Percentiles rank a stretch among this genome's conserved stretches.
Conservation (phyloP, 1,140 invertebrate genomes). For the Bombus difficillimus region DNA sequence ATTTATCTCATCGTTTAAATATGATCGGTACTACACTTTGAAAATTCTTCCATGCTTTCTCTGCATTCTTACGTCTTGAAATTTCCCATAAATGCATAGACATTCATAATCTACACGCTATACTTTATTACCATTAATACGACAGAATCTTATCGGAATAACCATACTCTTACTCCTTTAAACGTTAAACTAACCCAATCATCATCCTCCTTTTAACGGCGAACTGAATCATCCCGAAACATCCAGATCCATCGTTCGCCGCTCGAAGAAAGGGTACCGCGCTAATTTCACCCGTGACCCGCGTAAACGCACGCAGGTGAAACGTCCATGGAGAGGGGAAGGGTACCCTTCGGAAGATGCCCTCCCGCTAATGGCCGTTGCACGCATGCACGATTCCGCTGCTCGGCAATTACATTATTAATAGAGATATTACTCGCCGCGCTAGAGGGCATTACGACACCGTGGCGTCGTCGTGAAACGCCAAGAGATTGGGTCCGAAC, state of each 20-base stretch:
- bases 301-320: slow-evolving; percentile 67
- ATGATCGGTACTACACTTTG: background rate
- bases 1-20: background rate
- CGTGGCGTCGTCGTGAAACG: slow-evolving; percentile 60
- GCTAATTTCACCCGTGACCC: slow-evolving; percentile 66
- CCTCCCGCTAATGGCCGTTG: slow-evolving; percentile 67
- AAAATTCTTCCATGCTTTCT: too few species aligned
- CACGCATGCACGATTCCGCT: slow-evolving; percentile 68
- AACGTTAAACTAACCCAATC: background rate
- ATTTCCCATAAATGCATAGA: background rate
- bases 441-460: slow-evolving; percentile 71
- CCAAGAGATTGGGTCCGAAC: slow-evolving; percentile 50
- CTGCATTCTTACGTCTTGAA: background rate
- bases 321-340: slow-evolving; percentile 6
- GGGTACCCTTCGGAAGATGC: slow-evolving; percentile 15
- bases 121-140: too few species aligned
- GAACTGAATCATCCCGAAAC: background rate
- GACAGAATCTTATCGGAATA: too few species aligned
- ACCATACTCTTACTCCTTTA: background rate
- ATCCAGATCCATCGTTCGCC: background rate
- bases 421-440: slow-evolving; percentile 75
- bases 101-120: background rate
- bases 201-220: background rate
- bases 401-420: slow-evolving; percentile 76
- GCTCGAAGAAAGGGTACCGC: background rate